Conservation (phyloP, 2,797 vertebrate species). For the Enteromius afrohamiltoni region DNA sequence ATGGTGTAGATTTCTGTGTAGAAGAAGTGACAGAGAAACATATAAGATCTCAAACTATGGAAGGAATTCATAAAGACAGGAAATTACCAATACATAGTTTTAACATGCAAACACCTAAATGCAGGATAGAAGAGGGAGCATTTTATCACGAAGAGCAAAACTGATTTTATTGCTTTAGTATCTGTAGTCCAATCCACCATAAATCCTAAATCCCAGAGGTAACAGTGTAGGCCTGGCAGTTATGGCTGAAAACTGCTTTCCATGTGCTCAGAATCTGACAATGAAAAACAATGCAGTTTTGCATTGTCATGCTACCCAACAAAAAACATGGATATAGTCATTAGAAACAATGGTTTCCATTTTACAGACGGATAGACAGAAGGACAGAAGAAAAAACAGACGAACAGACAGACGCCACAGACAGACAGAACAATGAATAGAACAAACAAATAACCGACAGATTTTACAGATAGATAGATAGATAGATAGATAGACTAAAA, state of each 20-base stretch:
- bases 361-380: background rate
- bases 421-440: background rate
- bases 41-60: conserved; percentile 22
- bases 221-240: background rate
- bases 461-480: background rate
- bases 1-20: conserved; percentile 95
- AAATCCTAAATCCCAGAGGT: background rate
- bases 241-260: background rate
- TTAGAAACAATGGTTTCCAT: background rate
- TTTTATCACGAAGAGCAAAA: background rate
- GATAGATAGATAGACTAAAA: background rate
- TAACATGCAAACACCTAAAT: background rate
- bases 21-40: conserved; percentile 8
- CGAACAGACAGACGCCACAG: background rate
- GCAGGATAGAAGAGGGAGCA: background rate
- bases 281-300: too few species aligned
- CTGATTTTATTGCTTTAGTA: background rate
- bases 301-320: conserved; percentile 1
- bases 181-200: background rate
- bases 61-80: background rate
- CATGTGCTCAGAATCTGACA: background rate
- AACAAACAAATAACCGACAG: background rate
- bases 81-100: background rate
- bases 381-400: background rate
- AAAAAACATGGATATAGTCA: background rate